A percentile compares a stretch with the other conserved stretches of the same genome.
These are phyloP conservation scores for Pocillopora damicornis DNA, from an alignment of 64 coral and sea anemone genomes.

Conservation along the genomic window DNA sequence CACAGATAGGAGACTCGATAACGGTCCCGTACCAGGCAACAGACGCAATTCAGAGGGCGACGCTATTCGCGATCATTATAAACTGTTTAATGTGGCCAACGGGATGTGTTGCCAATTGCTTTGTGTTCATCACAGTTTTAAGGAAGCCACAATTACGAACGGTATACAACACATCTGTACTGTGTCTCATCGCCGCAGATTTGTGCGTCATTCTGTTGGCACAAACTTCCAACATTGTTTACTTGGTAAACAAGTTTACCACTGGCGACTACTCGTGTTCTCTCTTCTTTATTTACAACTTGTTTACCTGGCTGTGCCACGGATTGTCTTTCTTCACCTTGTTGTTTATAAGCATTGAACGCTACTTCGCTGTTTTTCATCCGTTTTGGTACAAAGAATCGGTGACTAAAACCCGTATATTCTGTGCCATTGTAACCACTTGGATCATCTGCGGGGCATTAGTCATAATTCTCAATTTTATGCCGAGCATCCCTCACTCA, in stretches of 20 bases:
- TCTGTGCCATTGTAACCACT: neutral
- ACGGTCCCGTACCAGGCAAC: conserved; percentile 19
- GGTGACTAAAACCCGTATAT: conserved; percentile 24
- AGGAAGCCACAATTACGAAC: conserved; percentile 38
- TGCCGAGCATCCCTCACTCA: neutral
- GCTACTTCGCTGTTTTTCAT: conserved; percentile 47
- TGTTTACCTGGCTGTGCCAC: conserved; percentile 30
- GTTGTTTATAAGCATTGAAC: conserved; percentile 27
- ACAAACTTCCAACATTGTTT: conserved; percentile 38
- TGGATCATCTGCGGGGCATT: neutral
- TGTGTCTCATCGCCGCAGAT: conserved; percentile 29
- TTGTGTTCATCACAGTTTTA: conserved; percentile 43
- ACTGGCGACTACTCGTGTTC: conserved; percentile 27
- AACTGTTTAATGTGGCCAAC: conserved; percentile 37
- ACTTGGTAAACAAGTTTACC: conserved; percentile 44
- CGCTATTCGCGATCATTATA: conserved; percentile 11
- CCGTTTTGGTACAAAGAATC: conserved; percentile 29
- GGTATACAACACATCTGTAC: conserved; percentile 38
- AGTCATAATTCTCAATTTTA: neutral
- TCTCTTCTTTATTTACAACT: conserved; percentile 44
- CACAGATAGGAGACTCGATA: neutral
- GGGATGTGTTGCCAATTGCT: conserved; percentile 21
- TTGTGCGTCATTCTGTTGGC: neutral
- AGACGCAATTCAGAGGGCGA: neutral
- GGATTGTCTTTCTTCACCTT: conserved; percentile 48